Base-by-base conservation (phyloP, 1,140 invertebrate species). In the Maconellicoccus hirsutus region DNA sequence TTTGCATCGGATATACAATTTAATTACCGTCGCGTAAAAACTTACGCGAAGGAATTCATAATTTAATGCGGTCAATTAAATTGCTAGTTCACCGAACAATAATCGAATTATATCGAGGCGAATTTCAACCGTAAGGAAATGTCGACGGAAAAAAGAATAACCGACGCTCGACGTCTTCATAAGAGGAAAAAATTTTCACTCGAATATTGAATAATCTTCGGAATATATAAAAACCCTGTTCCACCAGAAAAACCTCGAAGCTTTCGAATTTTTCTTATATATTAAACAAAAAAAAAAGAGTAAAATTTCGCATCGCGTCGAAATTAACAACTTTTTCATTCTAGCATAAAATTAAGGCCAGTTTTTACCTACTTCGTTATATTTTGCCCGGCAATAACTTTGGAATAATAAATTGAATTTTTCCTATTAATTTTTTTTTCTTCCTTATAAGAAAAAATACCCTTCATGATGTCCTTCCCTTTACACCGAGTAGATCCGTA, bases 391-490 rank as follows among this genome's bases (percentile, higher is more conserved):
- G 42, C 10, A 52, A 52, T 14, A 52, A 52, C 12, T 52, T 52
- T 16, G 42, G 42, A 52, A 52, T 52, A 52, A 52, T 52, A 52
- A 52, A 52, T 52, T 52, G n/a, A 52, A 52, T 52, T 52, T 52
- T 52, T 52, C n/a, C 42, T 19, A 52, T 52, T 19, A 52, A 52
- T 14, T 19, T 52, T 52, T 52, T 52, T 16, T 52, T 52, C 29
- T 12, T 33, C 29, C 29, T 33, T n/a, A n/a, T n/a, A n/a, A n/a
- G n/a, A n/a, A n/a, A n/a, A n/a, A n/a, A n/a, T n/a, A n/a, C n/a
- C n/a, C n/a, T n/a, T n/a, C n/a, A n/a, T n/a, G n/a, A n/a, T n/a
- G n/a, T n/a, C n/a, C n/a, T n/a, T n/a, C n/a, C n/a, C n/a, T n/a
- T n/a, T n/a, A n/a, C n/a, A n/a, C n/a, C n/a, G n/a, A n/a, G n/a